Conservation (phyloP, 2,113 vertebrate genomes). For the Cisticola juncidis region DNA sequence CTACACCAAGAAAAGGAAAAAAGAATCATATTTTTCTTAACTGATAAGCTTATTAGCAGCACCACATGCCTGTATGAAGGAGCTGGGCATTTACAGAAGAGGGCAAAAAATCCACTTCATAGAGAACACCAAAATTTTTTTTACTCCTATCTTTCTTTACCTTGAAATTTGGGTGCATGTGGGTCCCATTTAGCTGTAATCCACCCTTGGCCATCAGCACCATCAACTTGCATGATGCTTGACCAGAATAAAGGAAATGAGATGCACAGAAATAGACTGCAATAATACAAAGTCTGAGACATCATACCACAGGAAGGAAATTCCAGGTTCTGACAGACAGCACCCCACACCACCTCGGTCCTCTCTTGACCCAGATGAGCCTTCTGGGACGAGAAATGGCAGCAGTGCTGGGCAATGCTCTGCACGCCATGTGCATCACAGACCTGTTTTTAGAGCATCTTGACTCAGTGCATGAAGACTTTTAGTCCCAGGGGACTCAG, state of each 20-base stretch:
- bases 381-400: background rate
- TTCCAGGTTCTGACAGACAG: background rate
- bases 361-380: background rate
- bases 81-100: background rate
- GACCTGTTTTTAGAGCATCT: background rate
- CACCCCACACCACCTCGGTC: background rate
- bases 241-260: conserved; percentile 49
- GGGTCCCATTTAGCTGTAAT: conserved; percentile 23
- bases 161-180: background rate
- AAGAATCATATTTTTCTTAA: background rate
- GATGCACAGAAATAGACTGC: conserved; percentile 14
- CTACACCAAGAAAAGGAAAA: background rate
- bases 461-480: background rate
- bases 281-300: background rate
- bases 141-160: background rate
- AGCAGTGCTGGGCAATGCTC: background rate
- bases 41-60: background rate
- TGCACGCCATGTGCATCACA: background rate
- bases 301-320: conserved; percentile 33
- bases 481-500: background rate
- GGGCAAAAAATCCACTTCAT: background rate
- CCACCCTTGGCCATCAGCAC: background rate
- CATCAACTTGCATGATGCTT: background rate
- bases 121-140: background rate
- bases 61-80: background rate